These are phyloP conservation scores for Gymnopithys bicolor DNA, from an alignment of 2,797 vertebrate genomes.

Conservation along the genomic window DNA sequence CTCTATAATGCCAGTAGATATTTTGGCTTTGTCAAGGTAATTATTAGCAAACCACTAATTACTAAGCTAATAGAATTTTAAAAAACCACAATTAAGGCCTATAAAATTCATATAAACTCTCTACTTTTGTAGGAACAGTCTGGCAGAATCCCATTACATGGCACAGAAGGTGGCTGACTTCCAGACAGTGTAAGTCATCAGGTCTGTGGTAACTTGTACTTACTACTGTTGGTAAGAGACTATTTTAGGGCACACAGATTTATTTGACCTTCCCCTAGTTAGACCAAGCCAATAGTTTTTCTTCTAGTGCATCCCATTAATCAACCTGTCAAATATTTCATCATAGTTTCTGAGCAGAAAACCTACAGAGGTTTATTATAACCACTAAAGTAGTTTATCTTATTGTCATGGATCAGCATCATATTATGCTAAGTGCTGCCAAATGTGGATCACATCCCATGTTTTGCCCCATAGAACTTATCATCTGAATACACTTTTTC, in stretches of 20 bases:
- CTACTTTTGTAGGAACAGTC: neutral
- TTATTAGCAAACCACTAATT: conserved; percentile 60
- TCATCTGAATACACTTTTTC: neutral
- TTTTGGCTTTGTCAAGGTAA: neutral
- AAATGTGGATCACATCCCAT: neutral
- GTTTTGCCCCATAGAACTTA: neutral
- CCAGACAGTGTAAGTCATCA: neutral
- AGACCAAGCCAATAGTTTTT: neutral
- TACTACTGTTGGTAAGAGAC: neutral
- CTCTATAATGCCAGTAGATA: neutral
- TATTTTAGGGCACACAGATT: neutral
- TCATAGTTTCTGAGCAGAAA: neutral
- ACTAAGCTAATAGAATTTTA: neutral
- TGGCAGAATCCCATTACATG: neutral
- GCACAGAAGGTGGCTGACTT: neutral
- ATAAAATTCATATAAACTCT: conserved; percentile 35
- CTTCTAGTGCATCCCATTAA: neutral
- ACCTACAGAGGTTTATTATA: neutral
- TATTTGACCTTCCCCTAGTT: neutral
- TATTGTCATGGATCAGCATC: neutral
- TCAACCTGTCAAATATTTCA: neutral
- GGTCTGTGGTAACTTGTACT: neutral
- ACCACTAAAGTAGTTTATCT: neutral
- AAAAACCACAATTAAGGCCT: neutral
- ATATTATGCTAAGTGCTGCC: neutral